Percentiles rank a stretch among this genome's conserved stretches.
These are phyloP conservation scores for Galerucella calmariensis DNA, from an alignment of 2,888 invertebrate genomes.

Conservation along the genomic window DNA sequence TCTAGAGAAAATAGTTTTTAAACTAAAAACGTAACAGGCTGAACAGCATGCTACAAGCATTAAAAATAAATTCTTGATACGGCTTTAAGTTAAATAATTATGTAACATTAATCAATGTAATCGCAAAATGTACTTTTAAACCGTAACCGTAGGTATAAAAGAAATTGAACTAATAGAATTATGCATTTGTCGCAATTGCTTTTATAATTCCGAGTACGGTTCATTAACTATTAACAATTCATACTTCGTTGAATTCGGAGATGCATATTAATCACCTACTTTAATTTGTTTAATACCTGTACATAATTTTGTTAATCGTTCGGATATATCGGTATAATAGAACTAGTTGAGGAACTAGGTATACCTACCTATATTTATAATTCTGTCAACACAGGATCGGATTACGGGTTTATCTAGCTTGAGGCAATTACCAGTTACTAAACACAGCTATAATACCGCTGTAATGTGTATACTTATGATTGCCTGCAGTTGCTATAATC, in stretches of 20 bases:
- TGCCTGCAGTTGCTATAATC: neutral
- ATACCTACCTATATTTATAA: neutral
- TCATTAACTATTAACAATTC: neutral
- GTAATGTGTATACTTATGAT: neutral
- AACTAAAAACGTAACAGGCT: no score
- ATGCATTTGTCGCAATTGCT: neutral
- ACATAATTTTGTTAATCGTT: neutral
- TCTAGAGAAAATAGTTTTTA: no score
- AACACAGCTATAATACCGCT: neutral
- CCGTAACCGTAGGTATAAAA: neutral
- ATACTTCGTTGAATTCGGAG: neutral
- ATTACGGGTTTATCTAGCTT: neutral
- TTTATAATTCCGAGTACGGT: neutral
- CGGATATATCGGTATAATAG: neutral
- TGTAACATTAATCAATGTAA: neutral
- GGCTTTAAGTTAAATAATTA: neutral
- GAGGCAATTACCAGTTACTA: neutral
- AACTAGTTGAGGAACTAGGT: neutral
- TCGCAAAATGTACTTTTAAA: neutral
- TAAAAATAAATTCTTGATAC: neutral
- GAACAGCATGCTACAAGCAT: neutral
- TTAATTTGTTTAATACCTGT: neutral
- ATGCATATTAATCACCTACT: conserved; percentile 7
- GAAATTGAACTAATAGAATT: neutral
- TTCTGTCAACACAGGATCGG: conserved; percentile 8